phyloP scores from a whole-genome alignment of 2,797 vertebrate genomes.

The Notoglanidium macrostoma region DNA sequence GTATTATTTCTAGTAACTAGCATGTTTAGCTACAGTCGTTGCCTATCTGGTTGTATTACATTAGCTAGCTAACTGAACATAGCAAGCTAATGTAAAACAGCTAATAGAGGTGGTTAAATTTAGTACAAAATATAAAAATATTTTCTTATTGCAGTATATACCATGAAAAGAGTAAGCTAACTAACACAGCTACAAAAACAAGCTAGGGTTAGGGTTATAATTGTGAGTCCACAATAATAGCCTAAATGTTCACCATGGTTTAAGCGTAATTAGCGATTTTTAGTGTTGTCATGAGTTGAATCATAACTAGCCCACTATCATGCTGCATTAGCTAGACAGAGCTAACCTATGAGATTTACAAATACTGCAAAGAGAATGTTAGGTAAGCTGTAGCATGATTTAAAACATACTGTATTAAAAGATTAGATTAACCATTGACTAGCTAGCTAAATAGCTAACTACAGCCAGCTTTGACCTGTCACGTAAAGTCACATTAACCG shows the following conservation, averaged over 20 bases:
- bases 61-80: not conserved
- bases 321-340: not conserved
- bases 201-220: too few species aligned
- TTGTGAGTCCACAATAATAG: not conserved
- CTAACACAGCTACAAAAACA: not conserved
- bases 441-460: not conserved
- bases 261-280: not conserved
- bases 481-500: not conserved
- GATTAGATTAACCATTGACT: not conserved
- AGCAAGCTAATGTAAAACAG: not conserved
- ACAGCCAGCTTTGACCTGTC: not conserved
- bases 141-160: not conserved
- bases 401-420: not conserved
- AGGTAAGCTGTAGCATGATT: not conserved
- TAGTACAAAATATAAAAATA: not conserved
- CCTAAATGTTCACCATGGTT: not conserved
- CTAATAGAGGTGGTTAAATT: not conserved
- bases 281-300: not conserved
- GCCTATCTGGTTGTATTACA: not conserved
- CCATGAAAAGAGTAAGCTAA: not conserved
- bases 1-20: not conserved
- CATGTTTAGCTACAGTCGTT: not conserved
- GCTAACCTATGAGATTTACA: not conserved
- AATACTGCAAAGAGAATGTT: not conserved
- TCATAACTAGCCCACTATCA: not conserved